Conservation (phyloP, 2,113 vertebrate genomes). For the Nothocercus julius region DNA sequence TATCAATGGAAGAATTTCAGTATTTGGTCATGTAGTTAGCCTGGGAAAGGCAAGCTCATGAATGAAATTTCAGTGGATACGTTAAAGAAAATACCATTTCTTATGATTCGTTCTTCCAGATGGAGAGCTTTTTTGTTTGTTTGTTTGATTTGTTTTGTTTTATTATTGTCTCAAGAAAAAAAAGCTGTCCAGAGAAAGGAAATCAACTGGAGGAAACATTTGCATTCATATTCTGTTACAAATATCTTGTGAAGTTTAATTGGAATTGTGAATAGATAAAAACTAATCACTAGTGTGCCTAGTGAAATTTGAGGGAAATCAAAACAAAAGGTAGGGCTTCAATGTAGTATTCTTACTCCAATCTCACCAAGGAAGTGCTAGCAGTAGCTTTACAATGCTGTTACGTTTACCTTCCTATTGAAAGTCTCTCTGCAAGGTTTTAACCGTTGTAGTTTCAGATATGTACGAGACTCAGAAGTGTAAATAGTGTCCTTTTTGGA, state of each 20-base stretch:
- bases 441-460: not conserved
- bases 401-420: not conserved
- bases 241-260: not conserved
- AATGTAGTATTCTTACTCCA: not conserved
- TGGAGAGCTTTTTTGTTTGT: not conserved
- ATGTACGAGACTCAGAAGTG: not conserved
- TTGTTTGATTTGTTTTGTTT: too few relatives aligned
- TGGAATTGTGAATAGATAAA: not conserved
- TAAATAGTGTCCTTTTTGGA: not conserved
- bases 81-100: not conserved
- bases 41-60: not conserved
- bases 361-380: not conserved
- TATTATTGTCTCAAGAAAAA: not conserved
- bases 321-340: not conserved
- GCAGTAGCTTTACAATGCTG: not conserved
- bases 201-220: not conserved
- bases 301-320: not conserved
- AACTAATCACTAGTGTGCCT: not conserved
- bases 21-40: not conserved
- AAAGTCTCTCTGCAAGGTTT: not conserved
- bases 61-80: not conserved
- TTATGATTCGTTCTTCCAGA: not conserved
- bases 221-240: not conserved
- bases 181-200: not conserved
- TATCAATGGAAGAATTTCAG: not conserved